Base-by-base conservation (phyloP, 2,888 invertebrate species). In the Monoplex corrugatus region DNA sequence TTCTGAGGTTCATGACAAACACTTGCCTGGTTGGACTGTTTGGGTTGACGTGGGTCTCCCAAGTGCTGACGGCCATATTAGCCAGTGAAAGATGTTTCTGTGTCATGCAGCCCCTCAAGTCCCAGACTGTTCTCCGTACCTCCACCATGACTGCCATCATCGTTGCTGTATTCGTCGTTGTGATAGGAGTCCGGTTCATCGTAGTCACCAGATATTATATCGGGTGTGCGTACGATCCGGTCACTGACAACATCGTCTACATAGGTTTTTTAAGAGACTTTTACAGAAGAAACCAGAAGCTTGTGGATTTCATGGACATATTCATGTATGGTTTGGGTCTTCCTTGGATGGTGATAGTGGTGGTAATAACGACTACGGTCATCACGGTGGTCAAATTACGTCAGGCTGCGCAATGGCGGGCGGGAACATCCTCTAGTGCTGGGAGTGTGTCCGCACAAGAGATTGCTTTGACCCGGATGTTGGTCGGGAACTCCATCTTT, bases 61-160 rank as follows among this genome's bases (percentile, higher is more conserved):
- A 40, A 57, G 23, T 86, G 10, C 8, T 86, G 6, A 72, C 86
- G 28, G 68, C 68, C 43, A 40, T 68, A 28, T 72, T 86, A 3
- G 57, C 86, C 44, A 40, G 40, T 13, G 86, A 86, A 13, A 68
- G 86, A 57, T 86, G 86, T 72, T n/a, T 86, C 38, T 86, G 86
- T 68, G 86, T 86, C 35, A 3, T 86, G 72, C 28, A 38, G 32
- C 86, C 86, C 1, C 72, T 86, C n/a, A 68, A 72, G n/a, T 86
- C 86, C 13, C 68, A 68, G 23, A n/a, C 63, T 5, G 5, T 86
- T 23, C 68, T 86, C 28, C 16, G 5, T 19, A 28, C 86, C 13
- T 19, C n/a, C 35, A 86, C 86, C n/a, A 86, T 40, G 40, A 35
- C 86, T 10, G 28, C 40, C 86, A 72, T 86, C 68, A 72, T 86